Conservation (phyloP, 2,888 invertebrate species). For the Stramonita haemastoma region DNA sequence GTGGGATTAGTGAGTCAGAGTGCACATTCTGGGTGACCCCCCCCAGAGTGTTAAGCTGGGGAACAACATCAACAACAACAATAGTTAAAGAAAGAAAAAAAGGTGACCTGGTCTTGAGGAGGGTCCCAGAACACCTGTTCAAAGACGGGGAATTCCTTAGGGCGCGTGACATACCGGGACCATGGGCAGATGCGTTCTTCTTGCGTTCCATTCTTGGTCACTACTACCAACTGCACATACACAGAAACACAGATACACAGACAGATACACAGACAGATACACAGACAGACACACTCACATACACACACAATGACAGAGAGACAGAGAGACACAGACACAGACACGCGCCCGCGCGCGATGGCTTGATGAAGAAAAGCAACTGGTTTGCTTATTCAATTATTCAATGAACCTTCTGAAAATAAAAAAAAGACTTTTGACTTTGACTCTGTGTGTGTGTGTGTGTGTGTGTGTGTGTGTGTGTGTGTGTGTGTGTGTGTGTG, state of each 20-base stretch:
- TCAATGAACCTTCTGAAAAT: too few species aligned
- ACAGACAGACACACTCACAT: not conserved
- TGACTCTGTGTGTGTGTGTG: not conserved
- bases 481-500: not conserved
- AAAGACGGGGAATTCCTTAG: constrained; percentile 86
- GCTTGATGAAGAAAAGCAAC: too few species aligned
- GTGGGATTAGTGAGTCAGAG: too few species aligned
- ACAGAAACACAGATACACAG: not conserved
- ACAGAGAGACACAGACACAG: not conserved
- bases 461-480: not conserved
- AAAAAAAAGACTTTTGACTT: too few species aligned
- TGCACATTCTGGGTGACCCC: too few species aligned
- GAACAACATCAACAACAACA: not conserved
- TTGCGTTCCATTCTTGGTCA: constrained; percentile 85
- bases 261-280: not conserved
- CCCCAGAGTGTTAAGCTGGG: too few species aligned
- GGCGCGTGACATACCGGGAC: constrained; percentile 94
- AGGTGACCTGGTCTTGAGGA: constrained; percentile 82
- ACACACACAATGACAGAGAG: not conserved
- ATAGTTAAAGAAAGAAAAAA: not conserved
- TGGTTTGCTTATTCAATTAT: too few species aligned
- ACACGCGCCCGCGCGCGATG: not conserved
- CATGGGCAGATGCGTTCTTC: constrained; percentile 95
- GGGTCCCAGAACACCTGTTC: constrained; percentile 87
- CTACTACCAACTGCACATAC: constrained; percentile 83